Evolutionary conservation across 1,140 invertebrate genomes (phyloP).

Genomic region (Pachypeltis micranthus): DNA sequence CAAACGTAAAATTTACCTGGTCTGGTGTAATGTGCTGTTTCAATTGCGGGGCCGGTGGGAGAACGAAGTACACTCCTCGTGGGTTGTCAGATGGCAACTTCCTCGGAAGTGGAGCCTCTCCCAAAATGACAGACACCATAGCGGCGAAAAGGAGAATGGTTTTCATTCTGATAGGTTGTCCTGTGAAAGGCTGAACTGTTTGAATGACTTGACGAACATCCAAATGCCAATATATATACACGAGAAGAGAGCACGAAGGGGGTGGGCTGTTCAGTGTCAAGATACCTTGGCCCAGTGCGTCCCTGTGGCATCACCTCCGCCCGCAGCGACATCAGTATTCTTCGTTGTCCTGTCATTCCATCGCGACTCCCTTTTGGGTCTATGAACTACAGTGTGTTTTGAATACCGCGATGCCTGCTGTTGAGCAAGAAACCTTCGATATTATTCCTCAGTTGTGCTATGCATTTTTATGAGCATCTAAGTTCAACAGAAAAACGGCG

Average conservation of each 20-base stretch:
- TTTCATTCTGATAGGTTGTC: not conserved
- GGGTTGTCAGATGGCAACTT: not conserved
- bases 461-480: too few species aligned
- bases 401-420: not conserved
- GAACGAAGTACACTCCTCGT: not conserved
- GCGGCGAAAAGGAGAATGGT: not conserved
- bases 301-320: not conserved
- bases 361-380: constrained; percentile 2
- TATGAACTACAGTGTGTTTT: not conserved
- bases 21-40: not conserved
- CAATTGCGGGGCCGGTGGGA: not conserved
- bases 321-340: not conserved
- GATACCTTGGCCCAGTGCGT: not conserved
- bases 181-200: not conserved
- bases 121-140: not conserved
- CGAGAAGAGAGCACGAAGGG: not conserved
- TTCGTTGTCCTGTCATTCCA: not conserved
- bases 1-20: not conserved
- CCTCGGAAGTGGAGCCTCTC: not conserved
- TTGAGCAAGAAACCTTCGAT: not conserved
- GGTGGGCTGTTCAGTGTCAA: not conserved
- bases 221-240: not conserved
- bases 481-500: too few species aligned
- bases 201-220: not conserved
- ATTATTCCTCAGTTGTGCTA: not conserved